Conservation (phyloP, 2,888 invertebrate species). For the Sycophila texana region DNA sequence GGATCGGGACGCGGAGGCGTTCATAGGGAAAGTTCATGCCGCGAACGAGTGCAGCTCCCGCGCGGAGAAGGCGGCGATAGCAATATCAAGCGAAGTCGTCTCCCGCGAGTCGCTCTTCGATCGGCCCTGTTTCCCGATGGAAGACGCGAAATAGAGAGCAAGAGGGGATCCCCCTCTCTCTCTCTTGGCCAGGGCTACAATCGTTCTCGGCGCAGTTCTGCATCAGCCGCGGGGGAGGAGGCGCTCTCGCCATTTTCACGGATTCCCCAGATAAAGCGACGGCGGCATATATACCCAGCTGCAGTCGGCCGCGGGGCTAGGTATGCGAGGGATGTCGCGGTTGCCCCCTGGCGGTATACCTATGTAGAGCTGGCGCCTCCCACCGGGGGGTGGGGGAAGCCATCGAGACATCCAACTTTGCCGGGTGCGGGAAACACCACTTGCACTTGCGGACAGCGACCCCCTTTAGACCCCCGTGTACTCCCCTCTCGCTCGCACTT, state of each 20-base stretch:
- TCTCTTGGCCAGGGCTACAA: neutral
- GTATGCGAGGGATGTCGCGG: constrained; percentile 7
- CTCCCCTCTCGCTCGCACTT: neutral
- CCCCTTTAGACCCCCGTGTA: neutral
- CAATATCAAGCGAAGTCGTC: constrained; percentile 15
- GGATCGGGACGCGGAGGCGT: constrained; percentile 34
- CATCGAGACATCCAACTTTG: constrained; percentile 51
- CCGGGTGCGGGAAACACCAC: constrained; percentile 33
- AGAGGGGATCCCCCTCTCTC: neutral
- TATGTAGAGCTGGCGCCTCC: neutral
- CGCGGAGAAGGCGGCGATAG: neutral
- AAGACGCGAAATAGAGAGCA: constrained; percentile 5
- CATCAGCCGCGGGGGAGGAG: neutral
- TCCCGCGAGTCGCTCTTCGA: constrained; percentile 22
- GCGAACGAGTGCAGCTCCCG: neutral
- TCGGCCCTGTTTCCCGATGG: constrained; percentile 33
- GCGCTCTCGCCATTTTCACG: constrained; percentile 33
- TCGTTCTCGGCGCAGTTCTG: constrained; percentile 10
- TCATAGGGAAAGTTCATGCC: constrained; percentile 23
- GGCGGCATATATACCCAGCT: neutral
- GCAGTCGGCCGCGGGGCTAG: neutral
- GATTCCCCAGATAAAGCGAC: constrained; percentile 46
- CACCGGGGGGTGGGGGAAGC: neutral
- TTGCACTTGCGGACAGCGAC: constrained; percentile 27
- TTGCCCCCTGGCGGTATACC: neutral